Evolutionary conservation across 2,113 vertebrate species (phyloP).

Genomic region (Paracanthobrama guichenoti): DNA sequence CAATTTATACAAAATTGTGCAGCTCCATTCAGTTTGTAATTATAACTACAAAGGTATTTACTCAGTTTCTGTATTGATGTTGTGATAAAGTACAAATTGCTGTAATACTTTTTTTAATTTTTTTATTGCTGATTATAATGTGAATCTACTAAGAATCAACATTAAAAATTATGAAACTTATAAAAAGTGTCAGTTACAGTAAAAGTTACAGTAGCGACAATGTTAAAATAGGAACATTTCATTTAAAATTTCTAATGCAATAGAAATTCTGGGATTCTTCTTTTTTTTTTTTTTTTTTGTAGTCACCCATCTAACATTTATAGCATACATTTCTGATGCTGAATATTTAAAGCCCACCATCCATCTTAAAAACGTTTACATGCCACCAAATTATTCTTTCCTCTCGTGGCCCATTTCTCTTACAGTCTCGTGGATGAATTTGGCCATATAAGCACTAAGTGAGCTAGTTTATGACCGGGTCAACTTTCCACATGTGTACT

Average conservation of each 20-base stretch:
- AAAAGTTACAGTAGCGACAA: neutral
- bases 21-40: neutral
- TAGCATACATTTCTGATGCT: neutral
- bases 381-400: constrained; percentile 11
- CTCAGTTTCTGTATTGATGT: neutral
- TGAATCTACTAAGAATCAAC: neutral
- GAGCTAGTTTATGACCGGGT: constrained; percentile 29
- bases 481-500: constrained; percentile 27
- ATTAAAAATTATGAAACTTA: neutral
- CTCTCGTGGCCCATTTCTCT: neutral
- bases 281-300: neutral
- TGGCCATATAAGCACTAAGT: constrained; percentile 36
- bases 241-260: neutral
- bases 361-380: neutral
- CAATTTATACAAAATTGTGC: no score
- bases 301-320: neutral
- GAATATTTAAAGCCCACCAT: constrained; percentile 7
- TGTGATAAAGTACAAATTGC: neutral
- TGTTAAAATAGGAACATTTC: neutral
- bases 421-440: neutral
- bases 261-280: neutral
- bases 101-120: neutral
- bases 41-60: neutral
- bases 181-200: neutral
- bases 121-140: neutral